Percentiles rank a stretch among this genome's conserved stretches.
Conservation (phyloP, 1,140 invertebrate species). For the Bombus sibiricus region DNA sequence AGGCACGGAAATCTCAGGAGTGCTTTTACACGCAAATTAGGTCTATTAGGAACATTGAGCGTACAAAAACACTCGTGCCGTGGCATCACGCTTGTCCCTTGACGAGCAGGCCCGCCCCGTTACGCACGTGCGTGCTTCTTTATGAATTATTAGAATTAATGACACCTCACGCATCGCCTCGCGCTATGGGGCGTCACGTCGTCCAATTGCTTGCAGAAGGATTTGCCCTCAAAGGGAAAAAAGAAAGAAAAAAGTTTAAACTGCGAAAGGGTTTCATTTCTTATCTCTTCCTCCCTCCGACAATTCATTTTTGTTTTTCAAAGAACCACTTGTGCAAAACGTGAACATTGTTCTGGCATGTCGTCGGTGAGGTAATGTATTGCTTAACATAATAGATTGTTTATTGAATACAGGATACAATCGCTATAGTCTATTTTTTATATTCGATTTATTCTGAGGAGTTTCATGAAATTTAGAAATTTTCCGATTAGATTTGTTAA, state of each 20-base stretch:
- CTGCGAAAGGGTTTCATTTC: conserved; percentile 8
- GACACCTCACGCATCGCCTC: conserved; percentile 77
- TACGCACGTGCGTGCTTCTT: conserved; percentile 80
- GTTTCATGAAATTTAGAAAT: too few species aligned
- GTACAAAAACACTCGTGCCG: conserved; percentile 74
- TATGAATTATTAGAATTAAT: conserved; percentile 83
- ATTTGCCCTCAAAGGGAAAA: conserved; percentile 5
- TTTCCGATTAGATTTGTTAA: neutral
- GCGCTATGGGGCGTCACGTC: conserved; percentile 70
- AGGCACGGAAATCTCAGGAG: conserved; percentile 64
- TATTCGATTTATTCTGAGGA: too few species aligned
- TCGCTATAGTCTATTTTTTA: neutral
- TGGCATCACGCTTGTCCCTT: conserved; percentile 54
- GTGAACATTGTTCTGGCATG: neutral
- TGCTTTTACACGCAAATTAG: conserved; percentile 80
- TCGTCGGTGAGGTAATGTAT: neutral
- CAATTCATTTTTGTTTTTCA: neutral
- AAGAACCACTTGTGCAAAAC: neutral
- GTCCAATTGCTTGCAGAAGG: conserved; percentile 67
- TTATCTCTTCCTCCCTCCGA: neutral
- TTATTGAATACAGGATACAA: neutral
- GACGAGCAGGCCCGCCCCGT: conserved; percentile 61
- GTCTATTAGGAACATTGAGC: conserved; percentile 75
- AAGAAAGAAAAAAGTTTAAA: neutral
- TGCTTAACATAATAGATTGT: neutral